Evolutionary conservation across 1,140 invertebrate genomes (phyloP).

Genomic region (Drosophila trapezifrons): DNA sequence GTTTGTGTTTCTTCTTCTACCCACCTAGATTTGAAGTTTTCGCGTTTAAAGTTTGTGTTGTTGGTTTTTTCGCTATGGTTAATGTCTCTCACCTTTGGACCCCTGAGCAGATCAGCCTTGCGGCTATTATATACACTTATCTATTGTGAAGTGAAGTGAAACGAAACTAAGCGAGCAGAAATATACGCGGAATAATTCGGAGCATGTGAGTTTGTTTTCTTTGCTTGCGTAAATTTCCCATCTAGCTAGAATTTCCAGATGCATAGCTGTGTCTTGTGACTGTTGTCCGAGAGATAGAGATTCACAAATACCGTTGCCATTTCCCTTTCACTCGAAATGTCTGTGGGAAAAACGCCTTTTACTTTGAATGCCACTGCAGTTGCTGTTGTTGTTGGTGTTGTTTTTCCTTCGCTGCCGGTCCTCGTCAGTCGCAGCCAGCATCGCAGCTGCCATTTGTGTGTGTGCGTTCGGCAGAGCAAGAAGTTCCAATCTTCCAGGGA

Average conservation of each 20-base stretch:
- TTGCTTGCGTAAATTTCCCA: slow-evolving; percentile 27
- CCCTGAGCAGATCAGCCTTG: slow-evolving; percentile 49
- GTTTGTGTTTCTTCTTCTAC: slow-evolving; percentile 46
- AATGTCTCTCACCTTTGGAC: slow-evolving; percentile 74
- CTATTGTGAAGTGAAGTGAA: slow-evolving; percentile 67
- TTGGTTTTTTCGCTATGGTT: slow-evolving; percentile 25
- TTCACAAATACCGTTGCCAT: slow-evolving; percentile 35
- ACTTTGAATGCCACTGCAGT: slow-evolving; percentile 46
- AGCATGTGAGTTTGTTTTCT: slow-evolving; percentile 68
- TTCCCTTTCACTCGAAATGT: slow-evolving; percentile 69
- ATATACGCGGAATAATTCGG: slow-evolving; percentile 37
- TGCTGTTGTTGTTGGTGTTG: slow-evolving; percentile 34
- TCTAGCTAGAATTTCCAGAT: slow-evolving; percentile 30
- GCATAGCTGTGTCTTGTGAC: slow-evolving; percentile 13
- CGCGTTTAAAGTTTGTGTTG: slow-evolving; percentile 38
- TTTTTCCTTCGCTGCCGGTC: slow-evolving; percentile 31
- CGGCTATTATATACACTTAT: slow-evolving; percentile 41
- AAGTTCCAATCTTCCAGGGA: slow-evolving; percentile 51
- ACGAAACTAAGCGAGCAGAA: slow-evolving; percentile 20
- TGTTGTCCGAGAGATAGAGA: slow-evolving; percentile 4
- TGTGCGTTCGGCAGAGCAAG: slow-evolving; percentile 51
- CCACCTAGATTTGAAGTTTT: slow-evolving; percentile 64
- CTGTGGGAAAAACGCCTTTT: slow-evolving; percentile 74
- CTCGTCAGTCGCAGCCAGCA: slow-evolving; percentile 24
- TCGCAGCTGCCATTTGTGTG: slow-evolving; percentile 44